A percentile compares a stretch with the other conserved stretches of the same genome.
Conservation (phyloP, 2,113 vertebrate genomes). For the Anguilla japonica region DNA sequence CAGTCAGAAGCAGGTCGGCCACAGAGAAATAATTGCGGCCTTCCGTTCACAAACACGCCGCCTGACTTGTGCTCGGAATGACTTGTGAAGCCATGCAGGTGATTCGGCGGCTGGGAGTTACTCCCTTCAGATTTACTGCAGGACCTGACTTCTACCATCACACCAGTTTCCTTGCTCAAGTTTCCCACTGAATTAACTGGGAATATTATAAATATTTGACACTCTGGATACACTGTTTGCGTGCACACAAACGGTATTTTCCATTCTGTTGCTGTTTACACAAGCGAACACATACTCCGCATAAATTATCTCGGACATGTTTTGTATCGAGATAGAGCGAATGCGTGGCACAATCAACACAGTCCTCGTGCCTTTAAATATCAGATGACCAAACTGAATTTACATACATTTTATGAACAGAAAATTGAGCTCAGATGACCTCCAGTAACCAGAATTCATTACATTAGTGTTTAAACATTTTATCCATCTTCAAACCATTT, state of each 20-base stretch:
- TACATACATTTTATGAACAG: neutral
- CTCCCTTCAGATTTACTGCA: neutral
- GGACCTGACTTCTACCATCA: neutral
- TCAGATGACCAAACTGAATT: neutral
- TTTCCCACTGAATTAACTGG: neutral
- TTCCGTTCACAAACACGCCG: neutral
- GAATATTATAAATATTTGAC: neutral
- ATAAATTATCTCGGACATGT: neutral
- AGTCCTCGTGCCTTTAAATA: neutral
- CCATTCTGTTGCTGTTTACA: neutral
- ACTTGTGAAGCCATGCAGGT: constrained; percentile 8
- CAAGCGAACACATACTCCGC: neutral
- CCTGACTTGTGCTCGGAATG: neutral
- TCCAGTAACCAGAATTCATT: neutral
- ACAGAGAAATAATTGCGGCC: neutral
- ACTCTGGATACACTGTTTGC: neutral
- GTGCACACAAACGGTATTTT: neutral
- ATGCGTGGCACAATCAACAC: neutral
- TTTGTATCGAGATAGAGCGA: neutral
- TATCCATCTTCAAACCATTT: too few species aligned
- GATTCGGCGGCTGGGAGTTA: neutral
- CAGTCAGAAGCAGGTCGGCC: neutral
- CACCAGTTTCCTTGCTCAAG: neutral
- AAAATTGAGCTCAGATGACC: too few species aligned
- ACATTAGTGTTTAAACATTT: neutral